phyloP scores from a whole-genome alignment of 2,113 vertebrate genomes.

The Sinosuthora webbiana region DNA sequence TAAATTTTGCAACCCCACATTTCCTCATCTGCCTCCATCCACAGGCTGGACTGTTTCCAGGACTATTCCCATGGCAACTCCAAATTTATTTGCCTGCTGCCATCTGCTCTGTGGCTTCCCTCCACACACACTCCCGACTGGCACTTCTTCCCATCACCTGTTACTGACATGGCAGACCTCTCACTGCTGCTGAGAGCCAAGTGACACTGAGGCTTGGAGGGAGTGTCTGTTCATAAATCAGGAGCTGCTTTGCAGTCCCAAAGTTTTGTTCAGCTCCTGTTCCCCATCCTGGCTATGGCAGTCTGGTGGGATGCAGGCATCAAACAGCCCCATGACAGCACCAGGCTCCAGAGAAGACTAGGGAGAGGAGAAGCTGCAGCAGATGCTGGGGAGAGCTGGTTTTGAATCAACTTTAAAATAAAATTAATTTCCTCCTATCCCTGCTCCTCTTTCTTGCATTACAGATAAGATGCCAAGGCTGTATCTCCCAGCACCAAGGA shows the following conservation, averaged over 20 bases:
- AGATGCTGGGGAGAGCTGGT: neutral
- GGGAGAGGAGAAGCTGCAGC: neutral
- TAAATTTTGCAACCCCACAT: no score
- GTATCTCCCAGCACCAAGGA: neutral
- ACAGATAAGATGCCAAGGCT: neutral
- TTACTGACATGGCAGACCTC: slow-evolving; percentile 52
- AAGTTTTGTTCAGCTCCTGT: neutral
- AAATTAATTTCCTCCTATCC: neutral
- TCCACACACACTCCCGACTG: slow-evolving; percentile 21
- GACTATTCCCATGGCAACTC: slow-evolving; percentile 57
- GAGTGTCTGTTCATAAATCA: neutral
- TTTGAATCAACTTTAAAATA: neutral
- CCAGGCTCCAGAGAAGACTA: neutral
- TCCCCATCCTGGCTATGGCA: neutral
- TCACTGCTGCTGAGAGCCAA: slow-evolving; percentile 13
- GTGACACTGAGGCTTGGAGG: neutral
- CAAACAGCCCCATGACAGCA: neutral
- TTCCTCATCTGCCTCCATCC: neutral
- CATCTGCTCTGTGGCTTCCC: slow-evolving; percentile 59
- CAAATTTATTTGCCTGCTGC: slow-evolving; percentile 62
- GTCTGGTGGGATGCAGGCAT: neutral
- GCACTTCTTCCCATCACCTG: slow-evolving; percentile 64
- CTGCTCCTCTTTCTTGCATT: neutral
- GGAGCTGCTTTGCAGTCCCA: neutral
- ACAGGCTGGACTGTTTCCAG: slow-evolving; percentile 37